A percentile compares a stretch with the other conserved stretches of the same genome.
These are phyloP conservation scores for Hypselothyrea guttata DNA, from an alignment of 2,888 invertebrate genomes.

Conservation along the genomic window DNA sequence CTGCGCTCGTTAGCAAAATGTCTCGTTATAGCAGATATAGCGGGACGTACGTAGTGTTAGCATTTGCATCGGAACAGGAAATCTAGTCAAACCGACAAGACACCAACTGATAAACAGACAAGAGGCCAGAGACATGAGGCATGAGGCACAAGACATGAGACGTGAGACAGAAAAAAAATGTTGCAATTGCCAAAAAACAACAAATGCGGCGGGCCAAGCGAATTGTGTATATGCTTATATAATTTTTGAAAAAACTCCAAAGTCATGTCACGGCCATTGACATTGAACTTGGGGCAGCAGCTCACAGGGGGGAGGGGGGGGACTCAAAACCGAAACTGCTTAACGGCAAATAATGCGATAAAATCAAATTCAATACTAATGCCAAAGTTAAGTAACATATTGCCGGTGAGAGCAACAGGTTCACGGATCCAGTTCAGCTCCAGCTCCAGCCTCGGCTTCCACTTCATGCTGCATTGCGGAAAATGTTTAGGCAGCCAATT, in stretches of 20 bases:
- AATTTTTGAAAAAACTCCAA: slow-evolving; percentile 12
- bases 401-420: not conserved
- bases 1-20: slow-evolving; percentile 15
- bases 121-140: not conserved
- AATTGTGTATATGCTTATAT: no score
- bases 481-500: slow-evolving; percentile 36
- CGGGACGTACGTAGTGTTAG: slow-evolving; percentile 14
- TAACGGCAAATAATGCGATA: no score
- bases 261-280: slow-evolving; percentile 57
- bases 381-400: no score
- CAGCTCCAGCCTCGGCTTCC: slow-evolving; percentile 4
- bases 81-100: slow-evolving; percentile 19
- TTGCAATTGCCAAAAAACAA: slow-evolving; percentile 32
- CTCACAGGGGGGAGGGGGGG: not conserved
- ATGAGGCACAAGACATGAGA: slow-evolving; percentile 9
- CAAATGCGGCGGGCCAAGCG: slow-evolving; percentile 20
- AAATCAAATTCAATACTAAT: no score
- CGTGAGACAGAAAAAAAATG: slow-evolving; percentile 21
- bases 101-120: slow-evolving; percentile 9
- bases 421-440: slow-evolving; percentile 19
- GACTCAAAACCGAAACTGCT: no score
- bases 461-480: slow-evolving; percentile 23
- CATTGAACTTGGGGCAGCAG: slow-evolving; percentile 62
- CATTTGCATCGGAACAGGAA: slow-evolving; percentile 44
- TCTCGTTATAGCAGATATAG: no score